Base-by-base conservation (phyloP, 2,888 invertebrate genomes). In the Stenoptilia bipunctidactyla region DNA sequence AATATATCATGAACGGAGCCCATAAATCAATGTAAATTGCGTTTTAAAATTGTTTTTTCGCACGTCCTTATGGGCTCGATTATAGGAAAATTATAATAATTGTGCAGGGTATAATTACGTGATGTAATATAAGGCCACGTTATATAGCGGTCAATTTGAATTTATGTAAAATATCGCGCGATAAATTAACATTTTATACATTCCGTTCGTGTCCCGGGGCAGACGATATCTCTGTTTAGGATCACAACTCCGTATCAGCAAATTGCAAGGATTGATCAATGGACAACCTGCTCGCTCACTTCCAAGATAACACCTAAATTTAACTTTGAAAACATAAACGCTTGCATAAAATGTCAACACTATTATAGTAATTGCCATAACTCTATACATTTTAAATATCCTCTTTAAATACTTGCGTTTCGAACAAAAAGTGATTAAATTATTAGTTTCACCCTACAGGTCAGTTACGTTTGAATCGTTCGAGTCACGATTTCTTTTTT, bases 51-150 rank as follows among this genome's bases (percentile, higher is more conserved):
- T 69, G 67, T 76, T 77, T 73, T 74, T 80, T 82, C 79, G 75
- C 82, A 77, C 79, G 73, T 80, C 73, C 68, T 79, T 72, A 74
- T 73, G 67, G 64, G 56, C 62, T 60, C 66, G 74, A 77, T 80
- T 77, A 77, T 77, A 77, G 66, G 68, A 71, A 80, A 83, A 83
- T 82, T 83, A 83, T 79, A 80, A 83, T 83, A 82, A 83, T 82
- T 80, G 76, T 75, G 68, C 58, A 51, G 61, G 50, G 56, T 62
- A 61, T 79, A 79, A 82, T 82, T 72, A 80, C 70, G 71, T 74
- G 75, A 75, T 71, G 72, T 74, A 79, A 75, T 66, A 57, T 69
- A 64, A 73, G 66, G 65, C 66, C 63, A 62, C 69, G 64, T 71
- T 70, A 69, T 69, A 68, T 69, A 66, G 69, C 66, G 66, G 63